A percentile compares a stretch with the other conserved stretches of the same genome.
Evolutionary conservation across 1,140 invertebrate species (phyloP).

Genomic region (Sycophaga agraensis): DNA sequence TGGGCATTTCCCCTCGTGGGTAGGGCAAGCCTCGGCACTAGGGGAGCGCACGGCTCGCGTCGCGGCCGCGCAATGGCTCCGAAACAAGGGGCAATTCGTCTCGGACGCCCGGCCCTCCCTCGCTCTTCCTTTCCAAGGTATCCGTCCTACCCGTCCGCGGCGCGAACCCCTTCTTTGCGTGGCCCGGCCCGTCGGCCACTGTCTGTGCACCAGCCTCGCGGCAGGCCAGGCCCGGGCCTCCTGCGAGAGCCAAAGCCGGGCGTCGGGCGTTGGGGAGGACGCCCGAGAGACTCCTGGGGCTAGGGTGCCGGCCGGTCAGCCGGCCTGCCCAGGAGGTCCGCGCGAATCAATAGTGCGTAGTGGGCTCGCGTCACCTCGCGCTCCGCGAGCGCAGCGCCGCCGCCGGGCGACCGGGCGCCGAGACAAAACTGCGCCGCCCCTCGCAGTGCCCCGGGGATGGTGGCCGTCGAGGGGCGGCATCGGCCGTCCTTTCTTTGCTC

Average conservation of each 20-base stretch:
- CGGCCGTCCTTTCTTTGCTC: conserved; percentile 18
- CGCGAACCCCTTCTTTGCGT: too few species aligned
- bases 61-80: conserved; percentile 32
- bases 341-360: conserved; percentile 32
- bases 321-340: conserved; percentile 11
- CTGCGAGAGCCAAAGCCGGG: too few species aligned
- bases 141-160: too few species aligned
- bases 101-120: conserved; percentile 17
- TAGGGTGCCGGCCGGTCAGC: conserved; percentile 1
- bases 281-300: conserved; percentile 20
- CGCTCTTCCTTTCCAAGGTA: conserved; percentile 9
- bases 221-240: too few species aligned
- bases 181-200: too few species aligned
- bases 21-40: too few species aligned
- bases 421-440: neutral
- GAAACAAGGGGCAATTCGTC: conserved; percentile 30
- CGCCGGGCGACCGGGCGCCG: neutral
- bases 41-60: too few species aligned
- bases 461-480: neutral
- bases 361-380: neutral
- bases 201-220: too few species aligned
- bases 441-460: too few species aligned
- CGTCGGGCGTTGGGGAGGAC: conserved; percentile 11
- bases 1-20: conserved; percentile 21
- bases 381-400: neutral